These are phyloP conservation scores for Keiferia lycopersicella DNA, from an alignment of 2,888 invertebrate species.

Conservation along the genomic window DNA sequence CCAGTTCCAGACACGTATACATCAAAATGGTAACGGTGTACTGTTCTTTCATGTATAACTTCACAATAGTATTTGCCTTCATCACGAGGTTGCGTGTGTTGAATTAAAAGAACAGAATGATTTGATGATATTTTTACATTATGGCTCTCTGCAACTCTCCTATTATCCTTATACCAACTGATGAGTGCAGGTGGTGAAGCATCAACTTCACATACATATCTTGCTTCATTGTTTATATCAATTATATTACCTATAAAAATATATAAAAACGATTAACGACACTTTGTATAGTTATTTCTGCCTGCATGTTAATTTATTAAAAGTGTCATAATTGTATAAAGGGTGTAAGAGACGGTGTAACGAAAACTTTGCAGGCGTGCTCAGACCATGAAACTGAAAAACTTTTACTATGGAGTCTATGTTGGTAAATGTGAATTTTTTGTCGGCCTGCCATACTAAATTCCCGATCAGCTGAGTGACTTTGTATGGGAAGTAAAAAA, in stretches of 20 bases:
- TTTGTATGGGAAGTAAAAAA: no score
- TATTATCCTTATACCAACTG: conserved; percentile 45
- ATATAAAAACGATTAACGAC: neutral
- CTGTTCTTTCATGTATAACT: conserved; percentile 39
- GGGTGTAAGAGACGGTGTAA: no score
- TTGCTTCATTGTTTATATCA: conserved; percentile 38
- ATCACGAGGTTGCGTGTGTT: conserved; percentile 40
- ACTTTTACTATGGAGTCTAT: no score
- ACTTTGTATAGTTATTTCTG: neutral
- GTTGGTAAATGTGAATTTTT: no score
- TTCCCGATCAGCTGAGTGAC: no score
- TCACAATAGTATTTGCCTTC: conserved; percentile 45
- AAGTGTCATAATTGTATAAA: no score
- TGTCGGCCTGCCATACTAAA: no score
- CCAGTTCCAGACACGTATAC: neutral
- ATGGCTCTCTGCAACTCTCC: conserved; percentile 32
- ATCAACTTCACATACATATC: conserved; percentile 43
- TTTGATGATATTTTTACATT: conserved; percentile 41
- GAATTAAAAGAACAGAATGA: conserved; percentile 41
- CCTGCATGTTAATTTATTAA: no score
- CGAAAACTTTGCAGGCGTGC: no score
- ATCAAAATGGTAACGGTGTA: conserved; percentile 36
- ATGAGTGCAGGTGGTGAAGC: conserved; percentile 48
- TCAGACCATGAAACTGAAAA: no score
- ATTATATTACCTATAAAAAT: conserved; percentile 45